phyloP scores from a whole-genome alignment of 2,113 vertebrate species.

The Myocastor coypus region DNA sequence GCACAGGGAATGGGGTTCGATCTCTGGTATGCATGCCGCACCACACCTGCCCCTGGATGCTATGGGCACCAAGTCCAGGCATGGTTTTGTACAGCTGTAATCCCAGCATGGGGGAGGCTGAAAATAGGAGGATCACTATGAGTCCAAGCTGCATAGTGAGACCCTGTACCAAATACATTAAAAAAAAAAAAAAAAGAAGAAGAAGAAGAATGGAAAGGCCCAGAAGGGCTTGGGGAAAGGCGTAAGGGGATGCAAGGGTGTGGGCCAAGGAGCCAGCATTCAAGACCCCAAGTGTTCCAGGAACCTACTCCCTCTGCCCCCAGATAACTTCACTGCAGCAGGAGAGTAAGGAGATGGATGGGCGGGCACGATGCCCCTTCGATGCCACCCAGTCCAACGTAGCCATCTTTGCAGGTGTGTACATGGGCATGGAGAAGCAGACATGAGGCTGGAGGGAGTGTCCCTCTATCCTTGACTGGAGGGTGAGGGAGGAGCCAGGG shows the following conservation, averaged over 20 bases:
- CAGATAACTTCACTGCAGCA: slow-evolving; percentile 87
- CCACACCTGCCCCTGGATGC: no score
- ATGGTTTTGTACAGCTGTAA: no score
- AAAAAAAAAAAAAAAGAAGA: no score
- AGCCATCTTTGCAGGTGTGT: slow-evolving; percentile 93
- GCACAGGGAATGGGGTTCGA: no score
- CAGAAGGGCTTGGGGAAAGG: not conserved
- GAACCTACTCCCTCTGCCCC: slow-evolving; percentile 21
- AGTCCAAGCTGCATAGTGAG: no score
- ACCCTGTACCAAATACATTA: no score
- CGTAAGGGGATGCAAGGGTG: not conserved
- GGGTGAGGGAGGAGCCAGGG: not conserved
- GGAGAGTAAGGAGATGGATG: slow-evolving; percentile 94
- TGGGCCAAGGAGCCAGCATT: not conserved
- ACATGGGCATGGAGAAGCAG: not conserved
- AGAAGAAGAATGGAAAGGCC: no score
- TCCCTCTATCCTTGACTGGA: not conserved
- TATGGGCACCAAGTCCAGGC: no score
- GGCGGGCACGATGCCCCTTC: slow-evolving; percentile 95
- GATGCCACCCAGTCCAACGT: slow-evolving; percentile 95
- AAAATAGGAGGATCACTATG: no score
- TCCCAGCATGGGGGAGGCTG: no score
- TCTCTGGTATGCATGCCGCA: no score
- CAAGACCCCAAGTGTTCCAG: not conserved
- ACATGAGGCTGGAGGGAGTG: not conserved